phyloP scores from a whole-genome alignment of 2,113 vertebrate species.

The Mohoua ochrocephala region DNA sequence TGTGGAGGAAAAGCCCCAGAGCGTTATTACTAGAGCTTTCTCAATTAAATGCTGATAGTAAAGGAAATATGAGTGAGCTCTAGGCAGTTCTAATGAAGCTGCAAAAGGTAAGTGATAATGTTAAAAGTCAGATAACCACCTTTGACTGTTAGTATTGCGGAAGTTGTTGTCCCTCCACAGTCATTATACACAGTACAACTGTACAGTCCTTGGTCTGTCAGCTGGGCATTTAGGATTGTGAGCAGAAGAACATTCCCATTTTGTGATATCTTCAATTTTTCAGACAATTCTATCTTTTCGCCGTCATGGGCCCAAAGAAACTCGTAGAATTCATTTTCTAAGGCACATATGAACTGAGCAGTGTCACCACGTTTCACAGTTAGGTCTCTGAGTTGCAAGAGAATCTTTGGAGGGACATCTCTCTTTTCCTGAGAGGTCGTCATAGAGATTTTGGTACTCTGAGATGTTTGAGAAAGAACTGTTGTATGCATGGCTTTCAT shows the following conservation, averaged over 20 bases:
- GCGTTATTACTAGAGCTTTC: neutral
- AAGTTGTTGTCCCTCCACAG: conserved; percentile 74
- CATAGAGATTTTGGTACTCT: conserved; percentile 2
- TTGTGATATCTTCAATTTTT: conserved; percentile 75
- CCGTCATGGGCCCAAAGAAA: conserved; percentile 80
- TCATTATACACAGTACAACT: conserved; percentile 77
- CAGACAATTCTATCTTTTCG: conserved; percentile 63
- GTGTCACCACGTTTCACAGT: conserved; percentile 72
- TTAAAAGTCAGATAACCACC: conserved; percentile 80
- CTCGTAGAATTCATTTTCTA: conserved; percentile 71
- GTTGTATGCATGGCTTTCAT: conserved; percentile 6
- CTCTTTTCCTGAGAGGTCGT: neutral
- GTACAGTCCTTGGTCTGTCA: conserved; percentile 81
- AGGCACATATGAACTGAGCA: conserved; percentile 81
- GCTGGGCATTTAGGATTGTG: conserved; percentile 71
- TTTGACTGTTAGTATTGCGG: conserved; percentile 85
- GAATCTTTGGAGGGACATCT: conserved; percentile 60
- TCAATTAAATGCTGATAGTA: neutral
- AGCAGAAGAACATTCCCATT: conserved; percentile 75
- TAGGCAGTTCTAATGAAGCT: conserved; percentile 6
- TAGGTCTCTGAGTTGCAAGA: conserved; percentile 78
- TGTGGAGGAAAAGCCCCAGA: neutral
- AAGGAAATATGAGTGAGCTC: neutral
- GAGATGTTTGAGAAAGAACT: conserved; percentile 37
- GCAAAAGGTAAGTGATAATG: conserved; percentile 62